Base-by-base conservation (phyloP, 2,797 vertebrate genomes). In the Buceros bicornis region DNA sequence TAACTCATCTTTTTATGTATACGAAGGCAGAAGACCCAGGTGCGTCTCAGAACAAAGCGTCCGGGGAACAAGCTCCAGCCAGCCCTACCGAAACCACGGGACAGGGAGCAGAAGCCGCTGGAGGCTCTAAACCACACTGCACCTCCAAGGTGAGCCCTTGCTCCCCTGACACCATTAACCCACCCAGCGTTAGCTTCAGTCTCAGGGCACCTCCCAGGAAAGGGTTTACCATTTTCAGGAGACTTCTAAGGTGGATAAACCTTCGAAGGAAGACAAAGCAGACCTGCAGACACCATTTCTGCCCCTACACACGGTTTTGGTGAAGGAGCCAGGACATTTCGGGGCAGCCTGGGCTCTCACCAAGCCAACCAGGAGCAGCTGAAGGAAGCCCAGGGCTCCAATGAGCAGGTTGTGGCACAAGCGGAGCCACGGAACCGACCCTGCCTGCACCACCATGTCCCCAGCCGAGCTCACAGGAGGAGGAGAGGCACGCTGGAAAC, bases 341-440 rank as follows among this genome's bases (percentile, higher is more conserved):
- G 3, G 22, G 53, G 60, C 76, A 58, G 53, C 58, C 24, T 1
- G 4, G 33, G 43, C 51, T 54, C 35, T 28, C 0, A 1, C 19
- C 10, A 16, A 37, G n/a, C 61, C 15, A 5, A 16, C 51, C 1
- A 1, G 17, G 12, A 42, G 17, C 17, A 72, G 51, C 0, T 7
- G 5, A 50, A 37, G 37, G 48, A 67, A 19, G 17, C 56, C 57
- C 60, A 24, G 26, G 33, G 70, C 28, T 74, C 72, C 26, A 21
- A 4, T 0, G 12, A 67, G 12, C 1, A 1, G 47, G 37, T 47
- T 4, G 2, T 10, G 35, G 64, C 3, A 7, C 33, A 16, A 43
- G 2, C 2, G 0, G 28, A 66, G 47, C 28, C 2, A 1, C 0
- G 0, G 47, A 61, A 62, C 65, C 1, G 0, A 21, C 4, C 20